Evolutionary conservation across 2,113 vertebrate genomes (phyloP), one percentile per base, ranked within the genome.

Genomic region (Malaclemys terrapin): DNA sequence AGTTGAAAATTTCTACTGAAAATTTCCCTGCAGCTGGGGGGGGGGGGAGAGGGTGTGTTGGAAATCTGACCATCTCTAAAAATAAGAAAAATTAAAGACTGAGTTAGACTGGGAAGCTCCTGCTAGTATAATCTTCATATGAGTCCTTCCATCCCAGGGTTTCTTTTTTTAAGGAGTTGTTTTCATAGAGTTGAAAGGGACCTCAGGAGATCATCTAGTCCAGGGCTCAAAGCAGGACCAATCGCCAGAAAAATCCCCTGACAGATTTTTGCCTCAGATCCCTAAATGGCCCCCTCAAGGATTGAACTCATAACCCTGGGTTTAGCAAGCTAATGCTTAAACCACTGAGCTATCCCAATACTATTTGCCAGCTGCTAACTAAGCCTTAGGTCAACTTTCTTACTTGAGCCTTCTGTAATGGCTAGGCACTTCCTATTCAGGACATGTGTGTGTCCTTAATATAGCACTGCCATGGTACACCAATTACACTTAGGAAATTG

Each of bases 341-440:
- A 45, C 45, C 45, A 45, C 45, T 45, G 45, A 45, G 45, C 45
- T 45, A 6, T 45, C 45, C 45, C 45, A 45, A 47, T 95, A 94
- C 91, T 96, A 90, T 84, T 65, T 95, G 90, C 89, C 96, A 97
- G 97, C 97, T 98, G 96, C 94, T 95, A 97, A 96, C 80, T 96
- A 92, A 96, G 95, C 85, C 93, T 97, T 96, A 96, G 97, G 96
- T 92, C 96, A 95, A 42, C 81, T 91, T 72, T 97, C 82, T 94
- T 80, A 82, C 87, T 88, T 76, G 79, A 75, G 50, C 89, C 80
- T 38, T 78, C 79, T 94, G 92, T 93, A 93, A 35, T 95, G 96
- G 96, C 93, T 88, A 96, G 90, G 84, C 86, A 93, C 95, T 96
- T 96, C 97, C 96, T 93, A 93, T 96, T 97, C 95, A 89, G 80